A percentile compares a stretch with the other conserved stretches of the same genome.
Evolutionary conservation across 2,888 invertebrate species (phyloP).

Genomic region (Mesoligia furuncula): DNA sequence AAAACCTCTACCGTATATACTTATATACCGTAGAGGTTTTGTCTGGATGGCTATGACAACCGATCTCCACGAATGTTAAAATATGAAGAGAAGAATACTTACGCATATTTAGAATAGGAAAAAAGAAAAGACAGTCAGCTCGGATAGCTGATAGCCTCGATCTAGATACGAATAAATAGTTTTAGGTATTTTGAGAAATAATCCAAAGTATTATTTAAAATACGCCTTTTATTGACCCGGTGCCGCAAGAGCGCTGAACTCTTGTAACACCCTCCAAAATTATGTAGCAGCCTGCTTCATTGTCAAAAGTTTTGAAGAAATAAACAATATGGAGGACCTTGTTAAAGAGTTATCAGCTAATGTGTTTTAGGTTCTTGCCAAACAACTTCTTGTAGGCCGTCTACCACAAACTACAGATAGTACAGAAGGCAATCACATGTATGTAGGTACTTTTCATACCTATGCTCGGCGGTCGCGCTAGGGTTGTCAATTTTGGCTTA

Average conservation of each 20-base stretch:
- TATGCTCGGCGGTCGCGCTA: too few species aligned
- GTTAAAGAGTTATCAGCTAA: slow-evolving; percentile 6
- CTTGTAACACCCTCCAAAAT: not conserved
- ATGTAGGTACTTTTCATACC: too few species aligned
- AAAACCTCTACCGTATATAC: too few species aligned
- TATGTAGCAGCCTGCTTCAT: not conserved
- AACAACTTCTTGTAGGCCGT: slow-evolving; percentile 4
- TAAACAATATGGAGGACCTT: not conserved
- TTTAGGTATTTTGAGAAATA: not conserved
- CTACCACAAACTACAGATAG: too few species aligned
- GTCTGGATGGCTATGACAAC: not conserved
- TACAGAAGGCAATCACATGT: too few species aligned
- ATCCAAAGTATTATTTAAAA: not conserved
- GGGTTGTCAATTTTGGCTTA: too few species aligned
- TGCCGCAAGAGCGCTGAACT: not conserved
- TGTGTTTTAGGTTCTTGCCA: slow-evolving; percentile 8
- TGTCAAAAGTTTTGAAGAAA: slow-evolving; percentile 6
- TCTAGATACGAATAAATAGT: not conserved
- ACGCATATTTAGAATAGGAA: not conserved
- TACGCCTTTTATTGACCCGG: not conserved
- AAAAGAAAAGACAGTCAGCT: not conserved
- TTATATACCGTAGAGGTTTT: not conserved
- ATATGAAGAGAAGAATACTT: not conserved
- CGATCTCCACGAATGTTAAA: not conserved
- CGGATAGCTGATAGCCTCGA: not conserved